Evolutionary conservation across 2,888 invertebrate species (phyloP), one percentile per base, ranked within the genome.

Genomic region (Thereva unica): DNA sequence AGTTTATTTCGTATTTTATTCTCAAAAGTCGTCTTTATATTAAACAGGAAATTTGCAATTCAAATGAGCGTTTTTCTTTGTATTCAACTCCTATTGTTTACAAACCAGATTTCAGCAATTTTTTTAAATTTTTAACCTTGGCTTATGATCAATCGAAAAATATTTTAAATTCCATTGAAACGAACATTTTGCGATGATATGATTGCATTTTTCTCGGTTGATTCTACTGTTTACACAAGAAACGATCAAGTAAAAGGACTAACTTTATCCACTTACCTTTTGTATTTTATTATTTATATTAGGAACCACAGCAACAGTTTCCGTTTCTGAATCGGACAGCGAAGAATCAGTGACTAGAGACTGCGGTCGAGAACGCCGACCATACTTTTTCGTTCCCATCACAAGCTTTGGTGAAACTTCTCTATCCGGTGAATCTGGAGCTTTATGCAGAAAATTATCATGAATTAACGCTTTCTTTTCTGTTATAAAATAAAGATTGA

Each of bases 371-470:
- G 89, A 89, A 54, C 90, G 83, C 0, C 91, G 83, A 0, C 90
- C 91, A 79, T 91, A 91, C 76, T 89, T 89, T 76, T 91, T 91
- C 35, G 87, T 85, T 1, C 90, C 90, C 73, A 87, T 87, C 0
- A 89, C 85, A 71, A 87, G 86, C 75, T 89, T 89, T 4, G 90
- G 90, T 1, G 87, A 89, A 8, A 89, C 86, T 79, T 90, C 90
- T 45, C 89, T 84, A 70, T 87, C 89, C 0, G 88, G 87, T 5
- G 85, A 85, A 59, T 79, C 79, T 38, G 73, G 74, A 70, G 85
- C 85, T 72, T 75, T 75, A 38, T 78, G 75, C 6, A 73, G 66
- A 38, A 72, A 74, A 47, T 67, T 75, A 69, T 78, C 76, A 9
- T 68, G 72, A 23, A 80, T 76, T 44, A 78, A 74, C 40, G 80